Evolutionary conservation across 2,797 vertebrate genomes (phyloP).

Genomic region (Echiichthys vipera): DNA sequence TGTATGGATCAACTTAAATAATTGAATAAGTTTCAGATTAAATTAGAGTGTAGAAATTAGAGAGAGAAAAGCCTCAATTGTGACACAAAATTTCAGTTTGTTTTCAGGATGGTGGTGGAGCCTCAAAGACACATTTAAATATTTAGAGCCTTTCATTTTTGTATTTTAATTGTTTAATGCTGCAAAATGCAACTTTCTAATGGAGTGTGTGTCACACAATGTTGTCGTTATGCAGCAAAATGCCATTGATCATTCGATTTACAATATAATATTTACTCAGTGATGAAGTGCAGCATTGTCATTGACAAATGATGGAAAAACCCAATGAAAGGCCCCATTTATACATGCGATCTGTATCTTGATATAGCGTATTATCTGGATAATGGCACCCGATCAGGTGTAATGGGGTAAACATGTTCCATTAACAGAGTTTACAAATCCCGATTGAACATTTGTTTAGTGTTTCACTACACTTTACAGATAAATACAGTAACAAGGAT

Average conservation of each 20-base stretch:
- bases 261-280: not conserved
- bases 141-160: slow-evolving; percentile 6
- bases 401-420: not conserved
- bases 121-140: slow-evolving; percentile 10
- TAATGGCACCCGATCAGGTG: not conserved
- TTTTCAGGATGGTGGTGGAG: not conserved
- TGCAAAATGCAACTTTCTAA: not conserved
- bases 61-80: slow-evolving; percentile 42
- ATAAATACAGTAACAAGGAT: not conserved
- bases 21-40: slow-evolving; percentile 58
- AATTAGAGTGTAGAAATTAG: slow-evolving; percentile 41
- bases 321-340: not conserved
- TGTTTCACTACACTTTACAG: not conserved
- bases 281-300: not conserved
- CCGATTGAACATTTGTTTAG: not conserved
- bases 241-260: not conserved
- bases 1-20: slow-evolving; percentile 65
- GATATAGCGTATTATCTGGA: not conserved
- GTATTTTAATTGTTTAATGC: not conserved
- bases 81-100: slow-evolving; percentile 27
- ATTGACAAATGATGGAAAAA: not conserved
- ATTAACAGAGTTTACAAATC: not conserved
- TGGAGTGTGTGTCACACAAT: not conserved
- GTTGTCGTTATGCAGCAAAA: not conserved
- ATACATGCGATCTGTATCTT: not conserved